A percentile compares a stretch with the other conserved stretches of the same genome.
These are phyloP conservation scores for Allophyes oxyacanthae DNA, from an alignment of 2,888 invertebrate genomes.

Conservation along the genomic window DNA sequence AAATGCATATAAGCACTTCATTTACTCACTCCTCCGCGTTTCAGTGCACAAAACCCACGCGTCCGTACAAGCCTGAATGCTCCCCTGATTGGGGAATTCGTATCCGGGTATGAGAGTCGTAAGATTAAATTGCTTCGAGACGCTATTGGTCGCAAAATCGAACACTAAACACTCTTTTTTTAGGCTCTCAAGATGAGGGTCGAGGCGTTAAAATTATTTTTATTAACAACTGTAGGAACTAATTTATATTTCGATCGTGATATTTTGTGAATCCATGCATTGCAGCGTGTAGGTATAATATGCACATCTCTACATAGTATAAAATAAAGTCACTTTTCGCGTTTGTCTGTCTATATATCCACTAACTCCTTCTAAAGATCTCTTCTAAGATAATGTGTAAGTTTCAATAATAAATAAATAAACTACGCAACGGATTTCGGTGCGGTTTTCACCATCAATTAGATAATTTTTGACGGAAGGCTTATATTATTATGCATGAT, in stretches of 20 bases:
- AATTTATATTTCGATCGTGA: conserved; percentile 26
- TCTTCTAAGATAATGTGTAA: too few relatives aligned
- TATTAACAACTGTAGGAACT: conserved; percentile 19
- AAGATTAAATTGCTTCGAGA: conserved; percentile 48
- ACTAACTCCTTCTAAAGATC: too few relatives aligned
- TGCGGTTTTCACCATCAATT: too few relatives aligned
- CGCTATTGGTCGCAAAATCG: conserved; percentile 41
- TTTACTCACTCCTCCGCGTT: conserved; percentile 2
- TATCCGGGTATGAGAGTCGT: conserved; percentile 59
- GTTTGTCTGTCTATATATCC: too few relatives aligned
- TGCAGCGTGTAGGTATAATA: too few relatives aligned
- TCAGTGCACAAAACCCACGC: conserved; percentile 64
- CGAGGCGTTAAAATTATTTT: conserved; percentile 42
- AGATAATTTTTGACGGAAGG: too few relatives aligned
- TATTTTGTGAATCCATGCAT: conserved; percentile 2
- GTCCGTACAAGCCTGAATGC: conserved; percentile 57
- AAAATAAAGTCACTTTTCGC: too few relatives aligned
- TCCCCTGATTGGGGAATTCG: conserved; percentile 65
- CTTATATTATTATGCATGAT: too few relatives aligned
- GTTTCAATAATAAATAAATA: too few relatives aligned
- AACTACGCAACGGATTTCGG: too few relatives aligned
- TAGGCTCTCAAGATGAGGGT: conserved; percentile 11
- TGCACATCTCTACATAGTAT: too few relatives aligned
- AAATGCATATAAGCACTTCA: conserved; percentile 9
- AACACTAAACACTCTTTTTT: conserved; percentile 31